Evolutionary conservation across 1,140 invertebrate genomes (phyloP).

Genomic region (Aphelinus atriplicis): DNA sequence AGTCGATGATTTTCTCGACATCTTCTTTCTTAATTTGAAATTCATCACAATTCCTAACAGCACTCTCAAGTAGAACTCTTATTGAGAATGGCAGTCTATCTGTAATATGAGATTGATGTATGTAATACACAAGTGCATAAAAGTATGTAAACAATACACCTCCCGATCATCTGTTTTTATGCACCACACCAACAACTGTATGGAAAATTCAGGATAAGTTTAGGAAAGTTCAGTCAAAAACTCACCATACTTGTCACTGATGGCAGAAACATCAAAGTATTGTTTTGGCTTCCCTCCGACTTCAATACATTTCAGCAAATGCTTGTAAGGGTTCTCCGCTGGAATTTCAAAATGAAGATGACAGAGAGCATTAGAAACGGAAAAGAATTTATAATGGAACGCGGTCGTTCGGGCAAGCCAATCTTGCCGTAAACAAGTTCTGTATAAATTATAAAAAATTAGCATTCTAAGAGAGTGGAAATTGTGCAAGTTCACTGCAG

Average conservation of each 20-base stretch:
- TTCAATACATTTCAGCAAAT: slow-evolving; percentile 74
- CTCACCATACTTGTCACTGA: slow-evolving; percentile 83
- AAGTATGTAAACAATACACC: slow-evolving; percentile 28
- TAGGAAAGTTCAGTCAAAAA: slow-evolving; percentile 19
- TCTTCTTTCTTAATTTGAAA: slow-evolving; percentile 89
- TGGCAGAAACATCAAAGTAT: slow-evolving; percentile 78
- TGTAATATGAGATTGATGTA: slow-evolving; percentile 56
- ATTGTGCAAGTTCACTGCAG: slow-evolving; percentile 12
- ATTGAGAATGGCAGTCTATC: slow-evolving; percentile 92
- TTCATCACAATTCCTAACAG: slow-evolving; percentile 95
- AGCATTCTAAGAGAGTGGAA: slow-evolving; percentile 11
- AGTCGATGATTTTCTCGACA: slow-evolving; percentile 91
- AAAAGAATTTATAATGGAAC: too few relatives aligned
- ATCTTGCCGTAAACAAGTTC: not conserved
- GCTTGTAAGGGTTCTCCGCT: slow-evolving; percentile 78
- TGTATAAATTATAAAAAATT: slow-evolving; percentile 28
- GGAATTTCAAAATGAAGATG: slow-evolving; percentile 49
- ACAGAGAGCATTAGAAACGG: too few relatives aligned
- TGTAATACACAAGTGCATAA: slow-evolving; percentile 9
- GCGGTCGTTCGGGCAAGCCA: too few relatives aligned
- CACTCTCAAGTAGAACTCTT: slow-evolving; percentile 92
- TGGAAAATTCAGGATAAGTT: too few relatives aligned
- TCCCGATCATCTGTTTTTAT: not conserved
- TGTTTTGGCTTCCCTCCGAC: slow-evolving; percentile 74
- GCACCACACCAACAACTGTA: too few relatives aligned